Conservation (phyloP, 2,113 vertebrate species). For the Pithys albifrons region DNA sequence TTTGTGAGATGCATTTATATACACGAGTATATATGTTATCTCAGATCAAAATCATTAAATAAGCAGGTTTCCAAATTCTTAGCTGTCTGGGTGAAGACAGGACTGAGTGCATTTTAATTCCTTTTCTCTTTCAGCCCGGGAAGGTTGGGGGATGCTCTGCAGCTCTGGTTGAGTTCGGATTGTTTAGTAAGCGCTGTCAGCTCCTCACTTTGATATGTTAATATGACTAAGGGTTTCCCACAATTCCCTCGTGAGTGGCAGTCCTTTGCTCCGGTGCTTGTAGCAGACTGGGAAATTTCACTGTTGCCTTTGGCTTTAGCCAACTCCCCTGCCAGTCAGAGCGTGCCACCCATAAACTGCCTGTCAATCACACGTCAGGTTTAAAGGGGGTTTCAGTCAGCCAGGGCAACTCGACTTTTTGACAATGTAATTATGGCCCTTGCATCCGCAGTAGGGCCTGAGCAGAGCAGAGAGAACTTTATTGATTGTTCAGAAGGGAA, state of each 20-base stretch:
- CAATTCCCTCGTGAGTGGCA: constrained; percentile 57
- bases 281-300: constrained; percentile 76
- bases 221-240: constrained; percentile 75
- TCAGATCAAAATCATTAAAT: constrained; percentile 75
- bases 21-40: constrained; percentile 43
- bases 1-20: background rate
- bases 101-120: background rate
- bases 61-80: constrained; percentile 70
- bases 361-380: constrained; percentile 82
- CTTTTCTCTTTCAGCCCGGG: constrained; percentile 14
- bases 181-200: constrained; percentile 74
- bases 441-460: constrained; percentile 77
- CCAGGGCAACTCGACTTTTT: constrained; percentile 79
- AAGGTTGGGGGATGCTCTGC: constrained; percentile 41
- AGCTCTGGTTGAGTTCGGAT: constrained; percentile 48
- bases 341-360: constrained; percentile 71
- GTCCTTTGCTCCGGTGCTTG: constrained; percentile 73
- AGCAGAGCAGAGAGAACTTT: constrained; percentile 82
- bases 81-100: constrained; percentile 53
- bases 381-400: constrained; percentile 70
- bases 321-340: constrained; percentile 82
- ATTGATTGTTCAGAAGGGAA: constrained; percentile 91
- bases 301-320: constrained; percentile 74
- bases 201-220: constrained; percentile 78
- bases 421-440: constrained; percentile 96